Evolutionary conservation across 2,888 invertebrate species (phyloP), one percentile per base, ranked within the genome.

Genomic region (Punctoribates punctum): DNA sequence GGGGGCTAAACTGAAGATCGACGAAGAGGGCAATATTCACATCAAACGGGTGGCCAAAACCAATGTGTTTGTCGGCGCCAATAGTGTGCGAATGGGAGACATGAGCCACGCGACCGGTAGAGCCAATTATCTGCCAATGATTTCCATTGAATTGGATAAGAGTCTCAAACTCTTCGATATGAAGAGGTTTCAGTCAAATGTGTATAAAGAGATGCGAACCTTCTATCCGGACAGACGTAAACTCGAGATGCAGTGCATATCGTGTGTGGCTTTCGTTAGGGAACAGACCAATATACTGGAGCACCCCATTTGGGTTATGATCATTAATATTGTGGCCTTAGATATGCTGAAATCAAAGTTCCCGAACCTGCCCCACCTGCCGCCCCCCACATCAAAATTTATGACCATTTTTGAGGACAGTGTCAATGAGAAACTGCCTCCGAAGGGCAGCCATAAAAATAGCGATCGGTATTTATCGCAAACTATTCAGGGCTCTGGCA

Each of bases 1-100:
- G 92, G 96, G 96, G 82, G 92, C 96, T 78, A 94, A 94, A 88
- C 91, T 96, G 81, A 93, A 94, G 87, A 94, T 94, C 93, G 96
- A 96, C 86, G 92, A 94, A 83, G 91, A 92, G 82, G 96, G 96
- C 75, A 96, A 94, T 85, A 94, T 96, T 85, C 88, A 94, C 83
- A 91, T 95, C 85, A 93, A 93, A 85, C 90, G 94, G 85, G 90
- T 95, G 85, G 92, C 94, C 83, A 94, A 94, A 87, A 91, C 92
- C 87, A 94, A 93, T 85, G 92, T 96, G 81, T 93, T 91, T 85
- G 91, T 94, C 82, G 94, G 93, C 84, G 78, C 79, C 11, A 80
- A 77, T n/a, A 81, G 74, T 82, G 81, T 17, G 78, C 79, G 74
- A 79, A 77, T 51, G 94, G 93, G 82, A 92, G 94, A 81, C 91